Evolutionary conservation across 1,140 invertebrate species (phyloP), one percentile per base, ranked within the genome.

Genomic region (Sitophilus oryzae): DNA sequence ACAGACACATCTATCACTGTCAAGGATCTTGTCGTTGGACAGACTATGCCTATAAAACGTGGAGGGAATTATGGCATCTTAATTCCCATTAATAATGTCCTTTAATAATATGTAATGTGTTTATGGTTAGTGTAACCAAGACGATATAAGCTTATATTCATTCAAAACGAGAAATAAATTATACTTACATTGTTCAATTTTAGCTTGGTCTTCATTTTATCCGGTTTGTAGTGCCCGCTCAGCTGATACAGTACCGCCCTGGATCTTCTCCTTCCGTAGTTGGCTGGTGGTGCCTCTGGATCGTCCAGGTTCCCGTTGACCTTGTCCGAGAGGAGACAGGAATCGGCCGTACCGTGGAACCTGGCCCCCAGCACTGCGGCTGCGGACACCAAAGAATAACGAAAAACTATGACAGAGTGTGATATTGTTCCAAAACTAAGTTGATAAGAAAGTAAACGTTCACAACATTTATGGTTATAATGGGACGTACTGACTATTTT

Each of bases 231-330:
- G 76, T 96, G 93, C 44, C 93, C 93, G 52, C 91, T 95, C 57
- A 97, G 81, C 77, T 96, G 93, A 76, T 97, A 97, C 42, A 98
- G 83, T 41, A 98, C 93, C 25, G 93, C 94, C 66, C 94, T 80
- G 71, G 91, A 94, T 66, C 93, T 82, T 66, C 93, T 79, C 61
- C 93, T 78, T 52, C 89, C 90, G 74, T 94, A 94, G 74, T 91
- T 91, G 66, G 86, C 85, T 53, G 88, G 84, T 47, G 88, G 89
- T 60, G 87, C 85, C 76, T 93, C 89, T 20, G 88, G 83, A 70
- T 64, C 86, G 70, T 63, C 86, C 70, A 84, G 77, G 74, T 89
- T 81, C 58, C 85, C 86, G 73, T 91, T 89, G 44, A 82, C 79
- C 22, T 52, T 57, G 79, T 91, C 88, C 88, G 79, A 72, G 78